A percentile compares a stretch with the other conserved stretches of the same genome.
Evolutionary conservation across 2,797 vertebrate genomes (phyloP).

Genomic region (Poeciliopsis paucimaculata): DNA sequence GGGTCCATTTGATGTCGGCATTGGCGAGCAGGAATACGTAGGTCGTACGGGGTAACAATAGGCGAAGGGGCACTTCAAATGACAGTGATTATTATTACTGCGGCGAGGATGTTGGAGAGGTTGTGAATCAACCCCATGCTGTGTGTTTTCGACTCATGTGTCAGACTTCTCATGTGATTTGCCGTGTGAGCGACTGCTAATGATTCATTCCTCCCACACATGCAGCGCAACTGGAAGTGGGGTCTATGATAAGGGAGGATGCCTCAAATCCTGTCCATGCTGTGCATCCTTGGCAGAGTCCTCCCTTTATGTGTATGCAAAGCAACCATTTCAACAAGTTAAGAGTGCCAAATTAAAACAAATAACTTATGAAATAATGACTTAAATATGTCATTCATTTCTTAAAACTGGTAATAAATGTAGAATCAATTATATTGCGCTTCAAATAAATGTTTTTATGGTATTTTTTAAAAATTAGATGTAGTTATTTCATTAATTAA

Average conservation of each 20-base stretch:
- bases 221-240: slow-evolving; percentile 19
- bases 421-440: no score
- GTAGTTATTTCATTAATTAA: no score
- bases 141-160: slow-evolving; percentile 62
- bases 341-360: neutral
- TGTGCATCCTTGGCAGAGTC: neutral
- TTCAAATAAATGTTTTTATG: no score
- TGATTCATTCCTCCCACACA: slow-evolving; percentile 49
- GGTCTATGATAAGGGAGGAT: slow-evolving; percentile 9
- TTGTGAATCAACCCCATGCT: slow-evolving; percentile 64
- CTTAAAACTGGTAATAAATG: no score
- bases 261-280: slow-evolving; percentile 6
- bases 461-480: no score
- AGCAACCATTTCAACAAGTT: slow-evolving; percentile 21
- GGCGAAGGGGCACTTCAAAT: slow-evolving; percentile 79
- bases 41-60: slow-evolving; percentile 76
- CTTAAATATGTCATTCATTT: no score
- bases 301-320: slow-evolving; percentile 35
- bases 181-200: slow-evolving; percentile 38
- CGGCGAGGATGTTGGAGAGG: slow-evolving; percentile 71
- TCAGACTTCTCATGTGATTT: slow-evolving; percentile 59
- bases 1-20: slow-evolving; percentile 81
- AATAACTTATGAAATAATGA: no score
- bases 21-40: slow-evolving; percentile 55
- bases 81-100: slow-evolving; percentile 78